Conservation (phyloP, 2,888 invertebrate genomes). For the Lithophane leautieri region DNA sequence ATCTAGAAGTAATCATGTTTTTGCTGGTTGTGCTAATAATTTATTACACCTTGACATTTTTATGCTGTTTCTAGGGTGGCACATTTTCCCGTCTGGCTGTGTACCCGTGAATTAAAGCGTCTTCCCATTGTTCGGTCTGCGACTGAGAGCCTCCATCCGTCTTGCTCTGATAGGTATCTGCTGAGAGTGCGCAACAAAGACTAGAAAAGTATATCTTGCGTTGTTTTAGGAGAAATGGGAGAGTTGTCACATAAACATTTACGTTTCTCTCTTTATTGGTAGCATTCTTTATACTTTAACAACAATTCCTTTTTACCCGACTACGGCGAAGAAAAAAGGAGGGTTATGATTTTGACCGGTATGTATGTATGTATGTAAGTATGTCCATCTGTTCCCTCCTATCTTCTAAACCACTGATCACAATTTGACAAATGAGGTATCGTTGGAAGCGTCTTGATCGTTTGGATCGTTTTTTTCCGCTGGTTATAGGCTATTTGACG, state of each 20-base stretch:
- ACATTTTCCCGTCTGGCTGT: conserved; percentile 67
- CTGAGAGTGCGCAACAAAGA: conserved; percentile 71
- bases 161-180: conserved; percentile 82
- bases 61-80: conserved; percentile 53
- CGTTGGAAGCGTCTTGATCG: no score
- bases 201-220: conserved; percentile 43
- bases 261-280: conserved; percentile 31
- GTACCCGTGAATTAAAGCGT: conserved; percentile 74
- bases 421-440: no score
- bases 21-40: conserved; percentile 36
- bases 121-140: conserved; percentile 71
- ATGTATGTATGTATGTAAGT: no score
- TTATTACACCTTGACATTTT: conserved; percentile 60
- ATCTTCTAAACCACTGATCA: no score
- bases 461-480: no score
- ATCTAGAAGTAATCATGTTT: conserved; percentile 41
- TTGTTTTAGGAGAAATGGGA: conserved; percentile 64
- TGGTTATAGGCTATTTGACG: no score
- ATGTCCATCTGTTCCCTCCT: no score
- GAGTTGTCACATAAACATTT: conserved; percentile 55
- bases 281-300: no score
- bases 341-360: no score
- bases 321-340: no score
- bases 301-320: no score
- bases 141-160: conserved; percentile 76